A percentile compares a stretch with the other conserved stretches of the same genome.
phyloP scores from a whole-genome alignment of 2,797 vertebrate genomes.

The Euthynnus affinis region DNA sequence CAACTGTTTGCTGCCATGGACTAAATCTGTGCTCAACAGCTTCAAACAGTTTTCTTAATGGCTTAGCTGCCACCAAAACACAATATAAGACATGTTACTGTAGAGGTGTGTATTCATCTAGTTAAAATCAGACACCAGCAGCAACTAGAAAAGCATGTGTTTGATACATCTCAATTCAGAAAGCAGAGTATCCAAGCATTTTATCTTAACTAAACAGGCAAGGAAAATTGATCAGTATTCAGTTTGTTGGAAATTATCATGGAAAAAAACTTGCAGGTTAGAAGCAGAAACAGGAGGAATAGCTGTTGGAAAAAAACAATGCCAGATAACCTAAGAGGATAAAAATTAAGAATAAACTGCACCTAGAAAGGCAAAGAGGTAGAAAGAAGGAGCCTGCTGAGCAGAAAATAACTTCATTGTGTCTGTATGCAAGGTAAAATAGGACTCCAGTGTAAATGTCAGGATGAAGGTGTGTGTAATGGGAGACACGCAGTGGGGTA shows the following conservation, averaged over 20 bases:
- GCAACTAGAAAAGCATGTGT: neutral
- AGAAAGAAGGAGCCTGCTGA: constrained; percentile 1
- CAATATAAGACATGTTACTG: neutral
- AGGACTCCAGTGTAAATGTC: constrained; percentile 31
- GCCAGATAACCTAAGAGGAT: neutral
- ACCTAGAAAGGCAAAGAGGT: neutral
- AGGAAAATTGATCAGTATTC: neutral
- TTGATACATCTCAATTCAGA: neutral
- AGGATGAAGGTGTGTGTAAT: constrained; percentile 32
- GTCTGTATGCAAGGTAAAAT: neutral
- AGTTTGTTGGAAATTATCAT: neutral
- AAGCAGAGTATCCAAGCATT: neutral
- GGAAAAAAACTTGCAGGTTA: neutral
- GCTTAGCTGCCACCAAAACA: neutral
- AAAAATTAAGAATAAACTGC: neutral
- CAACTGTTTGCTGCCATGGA: neutral
- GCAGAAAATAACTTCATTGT: constrained; percentile 11
- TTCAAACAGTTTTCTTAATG: too few relatives aligned
- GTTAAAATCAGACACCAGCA: neutral
- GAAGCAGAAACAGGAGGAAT: neutral
- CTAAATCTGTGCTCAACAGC: too few relatives aligned
- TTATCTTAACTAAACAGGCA: neutral
- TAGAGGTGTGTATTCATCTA: neutral
- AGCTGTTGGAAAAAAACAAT: neutral
- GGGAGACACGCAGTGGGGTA: neutral